These are phyloP conservation scores for Oreocharis arfaki DNA, from an alignment of 2,113 vertebrate species.

Conservation along the genomic window DNA sequence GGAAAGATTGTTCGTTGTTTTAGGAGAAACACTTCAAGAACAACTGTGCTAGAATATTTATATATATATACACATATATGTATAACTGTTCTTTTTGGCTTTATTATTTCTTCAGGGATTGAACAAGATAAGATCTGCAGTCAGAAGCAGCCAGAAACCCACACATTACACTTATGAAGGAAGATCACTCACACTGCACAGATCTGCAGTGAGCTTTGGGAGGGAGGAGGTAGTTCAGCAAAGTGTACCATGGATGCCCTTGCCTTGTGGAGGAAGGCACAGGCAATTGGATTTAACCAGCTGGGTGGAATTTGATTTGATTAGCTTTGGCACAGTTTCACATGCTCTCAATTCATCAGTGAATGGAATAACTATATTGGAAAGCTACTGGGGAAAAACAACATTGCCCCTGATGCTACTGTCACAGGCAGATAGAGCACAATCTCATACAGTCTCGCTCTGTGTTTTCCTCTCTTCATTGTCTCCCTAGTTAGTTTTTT, in stretches of 20 bases:
- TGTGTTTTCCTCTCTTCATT: background rate
- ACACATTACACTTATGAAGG: accelerated
- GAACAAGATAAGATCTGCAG: background rate
- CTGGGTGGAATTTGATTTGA: conserved; percentile 31
- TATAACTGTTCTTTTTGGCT: background rate
- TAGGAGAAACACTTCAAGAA: background rate
- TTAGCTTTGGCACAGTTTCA: conserved; percentile 43
- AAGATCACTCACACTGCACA: background rate
- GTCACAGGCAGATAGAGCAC: background rate
- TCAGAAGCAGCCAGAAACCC: background rate
- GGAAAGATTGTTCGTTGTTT: background rate
- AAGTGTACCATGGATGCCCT: background rate
- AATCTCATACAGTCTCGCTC: background rate
- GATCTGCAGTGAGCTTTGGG: background rate
- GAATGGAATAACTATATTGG: conserved; percentile 19
- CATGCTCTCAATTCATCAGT: background rate
- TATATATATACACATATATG: background rate
- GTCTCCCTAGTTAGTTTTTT: background rate
- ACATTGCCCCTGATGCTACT: background rate
- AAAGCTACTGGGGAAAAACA: conserved; percentile 27
- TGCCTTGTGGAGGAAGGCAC: background rate
- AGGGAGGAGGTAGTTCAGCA: background rate
- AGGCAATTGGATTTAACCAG: conserved; percentile 2
- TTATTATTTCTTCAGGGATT: background rate
- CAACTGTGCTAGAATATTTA: background rate